Conservation (phyloP, 2,888 invertebrate genomes). For the Scaptomyza tumidula region DNA sequence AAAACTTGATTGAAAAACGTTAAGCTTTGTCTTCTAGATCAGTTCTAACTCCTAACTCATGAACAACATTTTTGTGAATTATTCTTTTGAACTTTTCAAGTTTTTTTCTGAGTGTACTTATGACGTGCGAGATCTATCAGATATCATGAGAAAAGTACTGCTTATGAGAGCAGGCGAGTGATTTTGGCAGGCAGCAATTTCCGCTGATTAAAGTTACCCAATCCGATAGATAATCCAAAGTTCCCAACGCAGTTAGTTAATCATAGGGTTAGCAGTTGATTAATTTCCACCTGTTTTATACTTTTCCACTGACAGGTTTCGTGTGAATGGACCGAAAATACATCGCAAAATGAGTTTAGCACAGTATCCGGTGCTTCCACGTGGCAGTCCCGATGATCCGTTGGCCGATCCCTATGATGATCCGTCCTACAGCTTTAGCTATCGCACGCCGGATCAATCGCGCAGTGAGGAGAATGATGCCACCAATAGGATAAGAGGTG, state of each 20-base stretch:
- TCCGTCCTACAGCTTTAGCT: slow-evolving; percentile 90
- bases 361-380: slow-evolving; percentile 88
- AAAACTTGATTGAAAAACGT: background rate
- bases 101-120: slow-evolving; percentile 21
- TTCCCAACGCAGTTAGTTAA: slow-evolving; percentile 45
- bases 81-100: background rate
- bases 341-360: slow-evolving; percentile 90
- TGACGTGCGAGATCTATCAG: slow-evolving; percentile 62
- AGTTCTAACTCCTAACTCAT: background rate
- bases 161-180: slow-evolving; percentile 43
- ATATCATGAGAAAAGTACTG: slow-evolving; percentile 45
- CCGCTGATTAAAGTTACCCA: slow-evolving; percentile 37
- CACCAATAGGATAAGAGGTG: slow-evolving; percentile 87
- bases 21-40: background rate
- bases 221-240: slow-evolving; percentile 3
- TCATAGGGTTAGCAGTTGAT: slow-evolving; percentile 35
- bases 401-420: slow-evolving; percentile 91
- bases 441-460: slow-evolving; percentile 88
- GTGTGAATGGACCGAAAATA: slow-evolving; percentile 91
- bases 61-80: background rate
- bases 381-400: slow-evolving; percentile 89
- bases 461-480: slow-evolving; percentile 89
- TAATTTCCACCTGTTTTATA: slow-evolving; percentile 26
- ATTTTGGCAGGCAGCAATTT: slow-evolving; percentile 40
- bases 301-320: slow-evolving; percentile 85